Evolutionary conservation across 2,113 vertebrate species (phyloP).

Genomic region (Psophia crepitans): DNA sequence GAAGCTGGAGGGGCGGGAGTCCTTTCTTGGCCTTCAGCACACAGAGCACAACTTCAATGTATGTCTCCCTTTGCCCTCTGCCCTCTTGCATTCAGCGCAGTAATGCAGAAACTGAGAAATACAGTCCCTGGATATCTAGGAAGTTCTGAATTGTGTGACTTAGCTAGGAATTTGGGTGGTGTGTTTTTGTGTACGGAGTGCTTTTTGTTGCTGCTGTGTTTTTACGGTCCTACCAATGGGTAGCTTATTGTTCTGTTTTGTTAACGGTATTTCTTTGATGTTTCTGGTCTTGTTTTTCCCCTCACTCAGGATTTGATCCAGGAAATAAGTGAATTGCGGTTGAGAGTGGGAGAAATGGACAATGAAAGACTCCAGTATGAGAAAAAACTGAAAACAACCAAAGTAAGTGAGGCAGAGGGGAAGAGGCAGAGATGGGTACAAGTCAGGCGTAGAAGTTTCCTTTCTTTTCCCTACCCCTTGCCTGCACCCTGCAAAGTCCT

Average conservation of each 20-base stretch:
- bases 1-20: neutral
- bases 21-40: neutral
- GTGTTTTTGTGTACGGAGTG: neutral
- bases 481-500: neutral
- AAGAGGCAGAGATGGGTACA: neutral
- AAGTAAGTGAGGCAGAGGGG: constrained; percentile 79
- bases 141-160: neutral
- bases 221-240: neutral
- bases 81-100: neutral
- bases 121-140: neutral
- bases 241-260: neutral
- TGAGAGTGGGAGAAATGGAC: constrained; percentile 89
- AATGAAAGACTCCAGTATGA: constrained; percentile 90
- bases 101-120: neutral
- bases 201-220: neutral
- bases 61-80: neutral
- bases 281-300: neutral
- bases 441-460: neutral
- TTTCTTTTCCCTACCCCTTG: neutral
- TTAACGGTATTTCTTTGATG: neutral
- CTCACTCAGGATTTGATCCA: constrained; percentile 84
- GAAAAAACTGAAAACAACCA: constrained; percentile 93
- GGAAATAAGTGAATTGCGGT: constrained; percentile 88
- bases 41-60: neutral
- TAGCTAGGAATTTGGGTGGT: neutral